phyloP scores from a whole-genome alignment of 2,888 invertebrate genomes.

The Hylaea fasciaria region DNA sequence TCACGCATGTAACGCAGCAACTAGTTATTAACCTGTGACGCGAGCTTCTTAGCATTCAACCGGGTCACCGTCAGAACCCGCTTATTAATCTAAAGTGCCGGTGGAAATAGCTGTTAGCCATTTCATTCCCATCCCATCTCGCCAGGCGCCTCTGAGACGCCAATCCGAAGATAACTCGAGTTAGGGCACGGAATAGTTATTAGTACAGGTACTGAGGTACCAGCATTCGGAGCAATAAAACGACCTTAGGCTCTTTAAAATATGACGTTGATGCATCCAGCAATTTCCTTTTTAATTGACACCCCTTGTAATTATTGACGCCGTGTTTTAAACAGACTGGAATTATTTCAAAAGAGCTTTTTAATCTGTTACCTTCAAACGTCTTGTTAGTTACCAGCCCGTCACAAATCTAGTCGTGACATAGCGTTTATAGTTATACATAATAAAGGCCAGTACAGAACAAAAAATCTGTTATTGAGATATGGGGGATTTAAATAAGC shows the following conservation, averaged over 20 bases:
- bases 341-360: slow-evolving; percentile 1
- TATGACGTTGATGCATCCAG: slow-evolving; percentile 14
- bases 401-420: slow-evolving; percentile 15
- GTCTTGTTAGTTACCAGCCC: slow-evolving; percentile 9
- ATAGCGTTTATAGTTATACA: background rate
- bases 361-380: slow-evolving; percentile 8
- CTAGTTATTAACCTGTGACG: slow-evolving; percentile 1
- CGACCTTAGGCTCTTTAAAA: slow-evolving; percentile 16
- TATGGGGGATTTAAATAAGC: too few species aligned
- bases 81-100: slow-evolving; percentile 28
- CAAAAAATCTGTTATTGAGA: too few species aligned
- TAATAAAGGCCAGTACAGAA: too few species aligned
- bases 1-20: background rate
- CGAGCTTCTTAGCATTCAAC: slow-evolving; percentile 31
- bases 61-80: slow-evolving; percentile 21
- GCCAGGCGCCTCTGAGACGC: slow-evolving; percentile 35
- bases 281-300: slow-evolving; percentile 16
- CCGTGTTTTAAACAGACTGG: slow-evolving; percentile 3
- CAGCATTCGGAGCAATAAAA: slow-evolving; percentile 21
- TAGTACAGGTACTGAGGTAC: too few species aligned
- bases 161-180: slow-evolving; percentile 21
- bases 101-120: slow-evolving; percentile 27
- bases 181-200: too few species aligned
- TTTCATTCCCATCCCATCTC: slow-evolving; percentile 20
- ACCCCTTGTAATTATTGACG: slow-evolving; percentile 4